phyloP scores from a whole-genome alignment of 2,888 invertebrate genomes.

The Heliothis peltigera region DNA sequence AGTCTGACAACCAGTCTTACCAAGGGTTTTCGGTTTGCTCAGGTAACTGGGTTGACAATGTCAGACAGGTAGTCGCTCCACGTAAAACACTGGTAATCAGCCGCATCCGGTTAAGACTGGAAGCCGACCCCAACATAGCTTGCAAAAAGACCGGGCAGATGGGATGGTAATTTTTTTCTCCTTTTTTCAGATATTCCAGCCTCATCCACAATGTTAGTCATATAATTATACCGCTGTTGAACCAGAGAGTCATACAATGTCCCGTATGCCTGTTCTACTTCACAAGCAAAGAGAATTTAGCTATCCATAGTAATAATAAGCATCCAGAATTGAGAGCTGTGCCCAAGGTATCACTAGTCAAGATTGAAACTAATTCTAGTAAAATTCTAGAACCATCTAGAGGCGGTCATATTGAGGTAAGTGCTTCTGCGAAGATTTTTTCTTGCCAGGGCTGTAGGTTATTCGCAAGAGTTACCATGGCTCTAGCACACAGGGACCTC shows the following conservation, averaged over 20 bases:
- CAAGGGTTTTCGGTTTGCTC: no score
- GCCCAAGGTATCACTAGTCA: slow-evolving; percentile 6
- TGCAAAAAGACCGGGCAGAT: no score
- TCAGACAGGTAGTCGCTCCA: no score
- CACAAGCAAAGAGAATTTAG: slow-evolving; percentile 56
- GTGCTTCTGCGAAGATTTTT: no score
- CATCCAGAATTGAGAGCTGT: slow-evolving; percentile 38
- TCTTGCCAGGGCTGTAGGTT: no score
- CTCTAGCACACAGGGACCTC: no score
- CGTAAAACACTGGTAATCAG: no score
- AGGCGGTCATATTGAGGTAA: neutral
- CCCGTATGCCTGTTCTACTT: slow-evolving; percentile 62
- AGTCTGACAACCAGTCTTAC: no score
- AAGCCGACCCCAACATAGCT: no score
- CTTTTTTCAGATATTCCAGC: slow-evolving; percentile 64
- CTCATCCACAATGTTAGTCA: slow-evolving; percentile 70
- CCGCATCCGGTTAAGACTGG: no score
- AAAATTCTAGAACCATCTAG: neutral
- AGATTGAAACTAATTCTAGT: slow-evolving; percentile 5
- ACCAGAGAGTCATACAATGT: slow-evolving; percentile 62
- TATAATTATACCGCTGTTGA: slow-evolving; percentile 72
- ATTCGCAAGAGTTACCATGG: no score
- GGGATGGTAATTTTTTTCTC: slow-evolving; percentile 18
- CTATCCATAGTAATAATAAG: slow-evolving; percentile 54
- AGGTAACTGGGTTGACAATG: no score